Evolutionary conservation across 1,140 invertebrate genomes (phyloP), one percentile per base, ranked within the genome.

Genomic region (Drosophila hydei): DNA sequence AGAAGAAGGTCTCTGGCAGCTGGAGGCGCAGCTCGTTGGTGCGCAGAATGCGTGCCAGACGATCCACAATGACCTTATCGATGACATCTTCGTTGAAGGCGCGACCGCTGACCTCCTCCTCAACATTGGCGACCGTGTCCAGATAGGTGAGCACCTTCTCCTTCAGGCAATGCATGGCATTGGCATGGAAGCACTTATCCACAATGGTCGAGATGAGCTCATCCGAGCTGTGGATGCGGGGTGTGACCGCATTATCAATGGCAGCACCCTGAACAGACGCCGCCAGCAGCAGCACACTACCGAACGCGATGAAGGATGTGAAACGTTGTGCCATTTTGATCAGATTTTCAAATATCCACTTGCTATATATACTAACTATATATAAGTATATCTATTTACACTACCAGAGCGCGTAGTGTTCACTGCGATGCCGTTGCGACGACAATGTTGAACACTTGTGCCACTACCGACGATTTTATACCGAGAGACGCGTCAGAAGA

Each of bases 1-100:
- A 93, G 91, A 96, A 96, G 60, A 96, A 92, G 38, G 95, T 93
- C 80, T 96, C 94, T 0, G 96, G 96, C 55, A 97, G 83, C 70
- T 94, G 93, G 36, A 96, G 77, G 30, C 93, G 93, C 79, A 96
- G 94, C 77, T 96, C 94, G 84, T 96, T 95, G 23, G 93, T 94
- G 85, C 94, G 94, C 30, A 96, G 75, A 62, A 96, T 94, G 72
- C 95, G 94, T 12, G 94, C 93, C 5, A 94, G 94, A 71, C 96
- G 94, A 48, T 95, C 94, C 58, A 95, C 94, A 62, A 97, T 94
- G 25, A 95, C 94, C 83, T 95, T 95, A 73, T 96, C 95, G 50
- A 96, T 93, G 76, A 95, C 94, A 52, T 95, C 93, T 40, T 92
- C 83, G 16, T 65, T 70, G 54, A 93, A 91, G 61, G 93, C 92